Evolutionary conservation across 2,888 invertebrate genomes (phyloP), one percentile per base, ranked within the genome.

Genomic region (Xestoiulus laeticollis): DNA sequence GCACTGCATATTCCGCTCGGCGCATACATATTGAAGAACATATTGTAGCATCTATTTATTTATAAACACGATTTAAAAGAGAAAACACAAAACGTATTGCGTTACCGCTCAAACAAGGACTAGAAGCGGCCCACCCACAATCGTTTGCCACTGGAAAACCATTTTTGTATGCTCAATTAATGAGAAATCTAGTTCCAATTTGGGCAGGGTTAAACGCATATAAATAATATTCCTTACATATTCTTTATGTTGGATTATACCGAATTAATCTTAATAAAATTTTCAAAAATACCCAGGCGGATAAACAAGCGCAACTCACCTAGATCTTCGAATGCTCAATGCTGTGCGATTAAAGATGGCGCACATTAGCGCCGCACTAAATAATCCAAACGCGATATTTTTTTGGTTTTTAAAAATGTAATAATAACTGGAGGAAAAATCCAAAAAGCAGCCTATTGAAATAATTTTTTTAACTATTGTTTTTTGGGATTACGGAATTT

Each of bases 331-430:
- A 78, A 14, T 8, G 26, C 30, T 78, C 14, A 78, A 14, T 8
- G 26, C 30, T 78, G 30, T 78, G 78, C 30, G 2, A 78, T 78
- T 78, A 78, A 78, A 78, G 78, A 78, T 78, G 78, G 78, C 78
- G 78, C 14, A 78, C 30, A 26, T 78, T 30, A 30, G 26, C 14
- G 12, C 78, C 78, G 78, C 78, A 78, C 78, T 30, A 14, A 10
- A 78, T 8, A 30, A 5, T 3, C 78, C 2, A 30, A 78, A 30
- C 12, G 78, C 33, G 30, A 30, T 30, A 30, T 30, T 78, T 78
- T 78, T 14, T 14, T 78, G 10, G 0, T 1, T 14, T 30, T 30
- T 30, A 78, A 30, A 78, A 30, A 30, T 78, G 1, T 30, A 78
- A 26, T 26, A 30, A 30, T 14, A 30, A 0, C 16, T 30, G 78